Conservation (phyloP, 1,140 invertebrate genomes). For the Pseudachorutes palmiensis region DNA sequence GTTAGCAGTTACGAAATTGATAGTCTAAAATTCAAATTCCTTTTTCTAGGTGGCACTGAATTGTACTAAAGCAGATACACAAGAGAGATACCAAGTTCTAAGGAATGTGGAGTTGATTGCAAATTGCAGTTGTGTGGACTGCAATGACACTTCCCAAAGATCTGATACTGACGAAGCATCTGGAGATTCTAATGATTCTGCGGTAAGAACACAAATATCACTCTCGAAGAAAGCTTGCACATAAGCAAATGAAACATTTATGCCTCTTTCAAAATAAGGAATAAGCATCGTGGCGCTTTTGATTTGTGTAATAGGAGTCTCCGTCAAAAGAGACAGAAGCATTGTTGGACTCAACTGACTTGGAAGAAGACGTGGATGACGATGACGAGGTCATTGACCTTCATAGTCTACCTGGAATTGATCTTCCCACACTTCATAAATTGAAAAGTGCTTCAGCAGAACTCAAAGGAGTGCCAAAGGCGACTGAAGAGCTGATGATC, state of each 20-base stretch:
- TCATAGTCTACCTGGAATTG: slow-evolving; percentile 9
- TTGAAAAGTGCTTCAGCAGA: slow-evolving; percentile 31
- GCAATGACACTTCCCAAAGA: slow-evolving; percentile 24
- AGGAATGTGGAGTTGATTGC: slow-evolving; percentile 34
- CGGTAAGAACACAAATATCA: too few species aligned
- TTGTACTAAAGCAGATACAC: slow-evolving; percentile 29
- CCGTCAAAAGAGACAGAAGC: slow-evolving; percentile 5
- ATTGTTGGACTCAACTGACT: background rate
- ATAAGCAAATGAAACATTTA: too few species aligned
- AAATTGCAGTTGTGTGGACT: slow-evolving; percentile 37
- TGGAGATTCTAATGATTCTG: slow-evolving; percentile 19
- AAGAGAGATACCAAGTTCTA: slow-evolving; percentile 26
- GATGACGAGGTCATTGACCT: slow-evolving; percentile 10
- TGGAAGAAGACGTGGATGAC: slow-evolving; percentile 21
- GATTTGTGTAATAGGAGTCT: background rate
- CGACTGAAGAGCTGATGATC: slow-evolving; percentile 30
- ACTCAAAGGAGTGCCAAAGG: slow-evolving; percentile 11
- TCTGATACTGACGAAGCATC: background rate
- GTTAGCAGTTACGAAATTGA: background rate
- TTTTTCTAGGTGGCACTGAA: slow-evolving; percentile 29
- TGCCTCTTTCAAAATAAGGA: too few species aligned
- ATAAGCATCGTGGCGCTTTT: too few species aligned
- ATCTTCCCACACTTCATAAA: slow-evolving; percentile 28
- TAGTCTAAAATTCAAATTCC: background rate
- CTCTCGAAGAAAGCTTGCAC: too few species aligned